A percentile compares a stretch with the other conserved stretches of the same genome.
phyloP scores from a whole-genome alignment of 2,888 invertebrate species.

The Apocheima hispidaria region DNA sequence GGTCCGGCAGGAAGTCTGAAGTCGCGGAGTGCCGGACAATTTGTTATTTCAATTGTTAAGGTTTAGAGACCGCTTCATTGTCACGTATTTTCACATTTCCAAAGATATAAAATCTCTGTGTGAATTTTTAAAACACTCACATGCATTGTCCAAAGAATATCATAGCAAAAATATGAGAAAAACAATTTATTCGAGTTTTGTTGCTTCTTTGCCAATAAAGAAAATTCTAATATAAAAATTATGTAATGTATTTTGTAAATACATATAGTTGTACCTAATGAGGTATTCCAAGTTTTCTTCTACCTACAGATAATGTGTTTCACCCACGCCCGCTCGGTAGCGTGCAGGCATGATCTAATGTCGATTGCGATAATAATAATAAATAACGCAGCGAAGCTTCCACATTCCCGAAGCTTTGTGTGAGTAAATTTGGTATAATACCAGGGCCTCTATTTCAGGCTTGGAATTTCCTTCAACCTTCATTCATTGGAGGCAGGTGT shows the following conservation, averaged over 20 bases:
- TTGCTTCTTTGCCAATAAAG: no score
- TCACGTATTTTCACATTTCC: no score
- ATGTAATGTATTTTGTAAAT: background rate
- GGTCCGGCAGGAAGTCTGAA: background rate
- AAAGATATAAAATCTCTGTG: no score
- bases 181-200: no score
- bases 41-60: background rate
- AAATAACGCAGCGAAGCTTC: slow-evolving; percentile 17
- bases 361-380: slow-evolving; percentile 26
- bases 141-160: no score
- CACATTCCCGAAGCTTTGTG: slow-evolving; percentile 20
- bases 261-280: background rate
- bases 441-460: background rate
- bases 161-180: no score
- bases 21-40: background rate
- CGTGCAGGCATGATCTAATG: slow-evolving; percentile 27
- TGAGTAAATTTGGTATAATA: slow-evolving; percentile 6
- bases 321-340: slow-evolving; percentile 11
- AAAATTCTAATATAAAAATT: no score
- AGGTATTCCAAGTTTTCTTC: slow-evolving; percentile 3
- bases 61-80: background rate
- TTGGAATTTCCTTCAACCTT: slow-evolving; percentile 11
- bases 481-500: no score
- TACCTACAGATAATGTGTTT: slow-evolving; percentile 8
- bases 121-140: no score